Base-by-base conservation (phyloP, 1,140 invertebrate genomes). In the Saxidomus purpurata region DNA sequence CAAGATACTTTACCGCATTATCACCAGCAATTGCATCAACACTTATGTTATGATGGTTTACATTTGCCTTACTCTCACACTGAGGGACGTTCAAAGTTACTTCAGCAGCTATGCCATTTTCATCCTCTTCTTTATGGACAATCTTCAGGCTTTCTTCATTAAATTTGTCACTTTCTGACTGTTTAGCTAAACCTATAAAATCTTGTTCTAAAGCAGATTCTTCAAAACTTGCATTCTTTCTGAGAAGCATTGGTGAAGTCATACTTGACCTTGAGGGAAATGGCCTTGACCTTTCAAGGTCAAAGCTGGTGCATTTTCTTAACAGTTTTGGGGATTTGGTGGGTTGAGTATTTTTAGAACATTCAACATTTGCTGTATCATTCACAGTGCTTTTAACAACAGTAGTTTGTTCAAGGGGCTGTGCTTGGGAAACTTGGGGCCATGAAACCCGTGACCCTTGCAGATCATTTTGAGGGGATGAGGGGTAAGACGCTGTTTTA, bases 281-380 rank as follows among this genome's bases (percentile, higher is more conserved):
- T 22, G 86, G 86, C 40, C 55, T 88, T 49, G 77, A 81, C 55
- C 86, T 80, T 67, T 88, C 86, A 28, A 80, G 59, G 40, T 88
- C 86, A 71, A 88, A 88, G 47, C 86, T 88, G n/a, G 86, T 79
- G 43, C 86, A 88, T 38, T 88, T 88, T 31, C 49, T 55, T 52
- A 88, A 31, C 4, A 88, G 59, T 49, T 71, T 80, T 34, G 86
- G 86, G 11, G 86, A 88, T 55, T 88, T 88, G 13, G 63, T 11
- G 0, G 22, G 19, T 6, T 38, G 40, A 2, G 0, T 4, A 43
- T n/a, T 31, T 36, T 69, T 79, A 13, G 76, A 79, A 36, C 43
- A 31, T 15, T 55, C 76, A 79, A 36, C 47, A 55, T 28, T 0
- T 34, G 28, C 22, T 36, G 31, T 80, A 63, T 82, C 80, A 61